These are phyloP conservation scores for Desmophyllum pertusum DNA, from an alignment of 92 coral and sea anemone species.

Conservation along the genomic window DNA sequence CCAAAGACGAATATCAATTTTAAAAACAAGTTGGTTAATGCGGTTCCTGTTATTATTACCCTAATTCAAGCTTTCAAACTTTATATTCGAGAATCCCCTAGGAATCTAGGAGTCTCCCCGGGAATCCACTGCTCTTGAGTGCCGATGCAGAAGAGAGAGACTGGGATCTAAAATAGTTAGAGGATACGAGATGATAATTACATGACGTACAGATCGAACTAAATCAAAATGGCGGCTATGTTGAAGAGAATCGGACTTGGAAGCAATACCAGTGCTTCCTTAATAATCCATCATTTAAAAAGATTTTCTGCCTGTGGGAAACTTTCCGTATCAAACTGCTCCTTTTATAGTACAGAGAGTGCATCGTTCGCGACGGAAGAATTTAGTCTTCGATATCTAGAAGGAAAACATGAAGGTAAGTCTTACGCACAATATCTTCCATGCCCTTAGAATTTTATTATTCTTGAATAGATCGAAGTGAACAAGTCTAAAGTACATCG, in stretches of 20 bases:
- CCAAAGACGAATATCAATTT: no score
- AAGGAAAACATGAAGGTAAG: conserved; percentile 75
- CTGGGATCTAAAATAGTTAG: no score
- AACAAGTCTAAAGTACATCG: background rate
- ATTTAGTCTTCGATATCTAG: conserved; percentile 78
- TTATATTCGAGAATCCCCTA: no score
- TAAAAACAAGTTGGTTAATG: no score
- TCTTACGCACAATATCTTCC: background rate
- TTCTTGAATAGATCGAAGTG: background rate
- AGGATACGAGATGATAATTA: background rate
- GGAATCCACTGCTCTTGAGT: no score
- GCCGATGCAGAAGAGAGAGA: no score
- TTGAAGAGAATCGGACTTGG: background rate
- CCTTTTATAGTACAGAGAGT: conserved; percentile 44
- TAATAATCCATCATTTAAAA: background rate
- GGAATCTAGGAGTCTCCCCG: no score
- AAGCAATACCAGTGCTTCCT: background rate
- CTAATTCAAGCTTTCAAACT: no score
- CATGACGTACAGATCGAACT: background rate
- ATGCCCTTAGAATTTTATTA: background rate
- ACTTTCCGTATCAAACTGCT: background rate
- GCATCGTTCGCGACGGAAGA: conserved; percentile 55
- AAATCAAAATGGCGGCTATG: conserved; percentile 24
- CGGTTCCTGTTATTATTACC: no score
- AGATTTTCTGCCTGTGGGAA: background rate